Conservation (phyloP, 2,113 vertebrate species). For the Phylloscopus trochiloides region DNA sequence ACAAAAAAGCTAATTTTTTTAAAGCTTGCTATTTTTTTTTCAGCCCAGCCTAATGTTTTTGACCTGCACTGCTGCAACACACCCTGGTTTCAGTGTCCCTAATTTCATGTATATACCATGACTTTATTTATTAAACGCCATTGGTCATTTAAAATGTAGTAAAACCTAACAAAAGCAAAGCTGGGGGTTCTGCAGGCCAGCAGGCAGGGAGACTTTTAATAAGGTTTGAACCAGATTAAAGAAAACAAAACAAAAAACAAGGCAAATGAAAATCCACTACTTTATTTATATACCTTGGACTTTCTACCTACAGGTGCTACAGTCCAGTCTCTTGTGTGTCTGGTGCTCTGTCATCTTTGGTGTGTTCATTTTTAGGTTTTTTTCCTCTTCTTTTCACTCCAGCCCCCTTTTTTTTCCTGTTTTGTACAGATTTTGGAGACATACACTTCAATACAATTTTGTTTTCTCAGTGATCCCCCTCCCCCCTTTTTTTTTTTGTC, state of each 20-base stretch:
- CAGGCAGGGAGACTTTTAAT: neutral
- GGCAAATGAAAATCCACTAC: neutral
- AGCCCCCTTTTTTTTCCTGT: neutral
- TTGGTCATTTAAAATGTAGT: slow-evolving; percentile 47
- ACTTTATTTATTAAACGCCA: slow-evolving; percentile 83
- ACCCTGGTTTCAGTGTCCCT: slow-evolving; percentile 38
- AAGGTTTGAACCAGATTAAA: neutral
- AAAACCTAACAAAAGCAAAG: slow-evolving; percentile 7
- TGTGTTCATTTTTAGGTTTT: neutral
- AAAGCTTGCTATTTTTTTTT: slow-evolving; percentile 53
- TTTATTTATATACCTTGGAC: slow-evolving; percentile 32
- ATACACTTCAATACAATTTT: neutral
- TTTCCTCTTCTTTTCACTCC: neutral
- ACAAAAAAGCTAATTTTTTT: neutral
- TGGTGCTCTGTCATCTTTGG: slow-evolving; percentile 22
- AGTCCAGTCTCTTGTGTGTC: neutral
- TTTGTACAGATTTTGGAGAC: slow-evolving; percentile 51
- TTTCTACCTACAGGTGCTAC: slow-evolving; percentile 63
- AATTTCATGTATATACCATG: slow-evolving; percentile 73
- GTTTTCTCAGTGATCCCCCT: neutral
- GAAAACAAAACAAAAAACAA: neutral
- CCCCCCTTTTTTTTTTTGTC: neutral
- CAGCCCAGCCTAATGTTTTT: slow-evolving; percentile 27
- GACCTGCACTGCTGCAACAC: slow-evolving; percentile 38
- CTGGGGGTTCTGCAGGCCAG: slow-evolving; percentile 10